Percentiles rank a stretch among this genome's conserved stretches.
phyloP scores from a whole-genome alignment of 1,140 invertebrate genomes.

The Globodera ellingtonae region DNA sequence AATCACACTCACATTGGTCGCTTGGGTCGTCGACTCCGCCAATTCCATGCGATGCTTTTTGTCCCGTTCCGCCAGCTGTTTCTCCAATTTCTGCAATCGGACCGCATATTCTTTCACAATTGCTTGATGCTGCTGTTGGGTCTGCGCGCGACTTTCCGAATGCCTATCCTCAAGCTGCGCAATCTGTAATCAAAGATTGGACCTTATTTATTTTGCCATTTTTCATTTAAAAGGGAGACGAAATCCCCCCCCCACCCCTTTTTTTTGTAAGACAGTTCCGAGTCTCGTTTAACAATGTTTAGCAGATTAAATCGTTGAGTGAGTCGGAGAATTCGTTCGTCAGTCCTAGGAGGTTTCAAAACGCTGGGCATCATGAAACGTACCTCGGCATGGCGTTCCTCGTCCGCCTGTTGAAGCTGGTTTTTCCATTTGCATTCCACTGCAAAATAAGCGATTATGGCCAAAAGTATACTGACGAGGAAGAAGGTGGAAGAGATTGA shows the following conservation, averaged over 20 bases:
- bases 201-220: no score
- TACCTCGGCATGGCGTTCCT: slow-evolving; percentile 2
- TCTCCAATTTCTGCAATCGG: neutral
- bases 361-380: neutral
- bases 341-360: no score
- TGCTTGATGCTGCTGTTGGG: neutral
- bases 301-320: no score
- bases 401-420: neutral
- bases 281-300: no score
- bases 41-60: neutral
- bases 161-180: neutral
- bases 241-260: no score
- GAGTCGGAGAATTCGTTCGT: no score
- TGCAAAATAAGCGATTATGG: slow-evolving; percentile 23
- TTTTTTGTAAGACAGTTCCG: no score
- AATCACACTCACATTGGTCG: neutral
- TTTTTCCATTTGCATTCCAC: slow-evolving; percentile 21
- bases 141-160: neutral
- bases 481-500: neutral
- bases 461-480: slow-evolving; percentile 3
- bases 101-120: neutral
- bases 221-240: no score
- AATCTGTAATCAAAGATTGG: no score
- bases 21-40: neutral
- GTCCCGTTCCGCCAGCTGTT: neutral